A percentile compares a stretch with the other conserved stretches of the same genome.
phyloP scores from a whole-genome alignment of 2,888 invertebrate species.

The Resseliella maxima region DNA sequence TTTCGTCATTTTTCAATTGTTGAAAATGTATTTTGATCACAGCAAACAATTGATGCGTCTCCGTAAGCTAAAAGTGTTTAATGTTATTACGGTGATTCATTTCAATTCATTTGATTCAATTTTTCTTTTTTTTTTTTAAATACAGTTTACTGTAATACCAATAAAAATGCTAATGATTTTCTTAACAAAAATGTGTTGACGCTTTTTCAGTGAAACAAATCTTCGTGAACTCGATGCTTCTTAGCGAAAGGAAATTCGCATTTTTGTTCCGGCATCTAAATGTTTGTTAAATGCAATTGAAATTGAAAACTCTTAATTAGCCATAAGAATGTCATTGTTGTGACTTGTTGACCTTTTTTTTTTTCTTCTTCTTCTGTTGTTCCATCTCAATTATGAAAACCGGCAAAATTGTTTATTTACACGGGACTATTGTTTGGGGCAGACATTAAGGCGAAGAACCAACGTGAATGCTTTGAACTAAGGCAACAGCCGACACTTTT shows the following conservation, averaged over 20 bases:
- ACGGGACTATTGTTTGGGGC: not conserved
- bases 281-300: not conserved
- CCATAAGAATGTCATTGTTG: not conserved
- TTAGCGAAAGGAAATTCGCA: not conserved
- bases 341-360: conserved; percentile 2
- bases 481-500: not conserved
- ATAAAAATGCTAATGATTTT: too few relatives aligned
- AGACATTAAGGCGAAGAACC: not conserved
- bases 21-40: too few relatives aligned
- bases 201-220: not conserved
- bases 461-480: not conserved
- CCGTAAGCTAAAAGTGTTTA: too few relatives aligned
- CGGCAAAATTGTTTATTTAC: not conserved
- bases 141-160: not conserved
- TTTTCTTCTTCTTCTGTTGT: not conserved
- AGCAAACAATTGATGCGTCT: too few relatives aligned
- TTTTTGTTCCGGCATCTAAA: not conserved
- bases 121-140: not conserved
- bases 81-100: not conserved
- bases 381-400: not conserved
- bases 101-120: not conserved
- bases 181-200: not conserved
- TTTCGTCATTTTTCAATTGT: too few relatives aligned
- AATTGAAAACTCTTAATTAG: conserved; percentile 7
- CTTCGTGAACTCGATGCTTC: too few relatives aligned